Base-by-base conservation (phyloP, 2,113 vertebrate genomes). In the Baryphthengus martii region DNA sequence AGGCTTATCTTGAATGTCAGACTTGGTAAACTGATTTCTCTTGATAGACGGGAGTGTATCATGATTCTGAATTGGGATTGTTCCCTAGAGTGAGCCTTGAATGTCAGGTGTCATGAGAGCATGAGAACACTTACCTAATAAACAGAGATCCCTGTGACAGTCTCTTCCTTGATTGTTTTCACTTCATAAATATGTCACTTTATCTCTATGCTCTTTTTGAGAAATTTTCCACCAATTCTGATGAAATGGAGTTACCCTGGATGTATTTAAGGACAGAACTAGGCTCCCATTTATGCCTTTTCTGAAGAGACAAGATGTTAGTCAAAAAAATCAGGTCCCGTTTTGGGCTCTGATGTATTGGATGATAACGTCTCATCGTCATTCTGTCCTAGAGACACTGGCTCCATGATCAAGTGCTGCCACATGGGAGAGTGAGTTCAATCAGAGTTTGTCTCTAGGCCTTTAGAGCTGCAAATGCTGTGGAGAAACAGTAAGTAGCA, bases 181-280 rank as follows among this genome's bases (percentile, higher is more conserved):
- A 97, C 96, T 91, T 97, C 97, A 93, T 98, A 98, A 98, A 98
- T 97, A 96, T 96, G 93, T 97, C 95, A 95, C 47, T 93, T 96
- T 28, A 96, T 50, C 59, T 66, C 59, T 63, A 55, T 72, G 58
- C 67, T 90, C 79, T 87, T 96, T 92, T 82, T 61, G 81, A 95
- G 85, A 93, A 88, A 90, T 91, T 96, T 97, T 97, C 92, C 90
- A 94, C 73, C 80, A 61, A n/a, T 24, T 74, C 65, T n/a, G 61
- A 94, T 88, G 86, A 94, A 62, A 87, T 87, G 35, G 76, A 94
- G 62, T 39, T 70, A 39, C 73, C 76, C 83, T 78, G 87, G 58
- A 89, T 95, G 52, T 65, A 75, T 40, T 84, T 78, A 94, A 87
- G 92, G 80, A 49, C 26, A 55, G 58, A 75, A 17, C 6, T 84